A percentile compares a stretch with the other conserved stretches of the same genome.
These are phyloP conservation scores for Plectropomus leopardus DNA, from an alignment of 2,113 vertebrate genomes.

Conservation along the genomic window DNA sequence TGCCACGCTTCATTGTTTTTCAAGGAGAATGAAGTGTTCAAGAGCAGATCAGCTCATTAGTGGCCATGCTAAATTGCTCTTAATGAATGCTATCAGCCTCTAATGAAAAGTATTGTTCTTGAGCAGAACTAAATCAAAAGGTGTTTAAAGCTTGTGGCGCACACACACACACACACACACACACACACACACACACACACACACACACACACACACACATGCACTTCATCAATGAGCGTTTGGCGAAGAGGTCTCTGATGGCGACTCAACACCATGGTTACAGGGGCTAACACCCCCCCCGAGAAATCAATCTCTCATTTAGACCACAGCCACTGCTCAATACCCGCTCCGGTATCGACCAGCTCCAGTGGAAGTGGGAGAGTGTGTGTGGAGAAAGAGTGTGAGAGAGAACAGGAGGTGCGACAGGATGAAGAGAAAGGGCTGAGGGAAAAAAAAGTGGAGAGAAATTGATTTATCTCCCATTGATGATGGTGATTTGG, in stretches of 20 bases:
- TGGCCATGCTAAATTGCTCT: conserved; percentile 47
- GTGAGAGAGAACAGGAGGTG: conserved; percentile 44
- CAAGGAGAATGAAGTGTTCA: conserved; percentile 50
- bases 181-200: conserved; percentile 27
- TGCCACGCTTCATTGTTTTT: conserved; percentile 42
- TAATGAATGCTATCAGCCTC: conserved; percentile 70
- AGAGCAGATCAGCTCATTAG: conserved; percentile 69
- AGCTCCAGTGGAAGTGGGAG: conserved; percentile 10
- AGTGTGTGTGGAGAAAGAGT: conserved; percentile 4
- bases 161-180: conserved; percentile 27
- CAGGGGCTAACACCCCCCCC: conserved; percentile 55
- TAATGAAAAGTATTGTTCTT: conserved; percentile 78
- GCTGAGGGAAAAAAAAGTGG: conserved; percentile 12
- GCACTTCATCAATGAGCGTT: conserved; percentile 62
- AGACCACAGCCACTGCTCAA: conserved; percentile 70
- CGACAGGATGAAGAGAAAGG: conserved; percentile 31
- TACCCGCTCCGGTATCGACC: conserved; percentile 68
- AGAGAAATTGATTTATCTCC: conserved; percentile 55
- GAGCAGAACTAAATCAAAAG: conserved; percentile 68
- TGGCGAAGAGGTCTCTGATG: conserved; percentile 63
- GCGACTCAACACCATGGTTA: conserved; percentile 60
- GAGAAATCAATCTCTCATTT: conserved; percentile 81
- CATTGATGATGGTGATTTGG: conserved; percentile 56
- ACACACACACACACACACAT: conserved; percentile 14
- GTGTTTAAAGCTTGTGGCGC: conserved; percentile 56